A percentile compares a stretch with the other conserved stretches of the same genome.
phyloP scores from a whole-genome alignment of 2,113 vertebrate genomes.

The Halichoeres trimaculatus region DNA sequence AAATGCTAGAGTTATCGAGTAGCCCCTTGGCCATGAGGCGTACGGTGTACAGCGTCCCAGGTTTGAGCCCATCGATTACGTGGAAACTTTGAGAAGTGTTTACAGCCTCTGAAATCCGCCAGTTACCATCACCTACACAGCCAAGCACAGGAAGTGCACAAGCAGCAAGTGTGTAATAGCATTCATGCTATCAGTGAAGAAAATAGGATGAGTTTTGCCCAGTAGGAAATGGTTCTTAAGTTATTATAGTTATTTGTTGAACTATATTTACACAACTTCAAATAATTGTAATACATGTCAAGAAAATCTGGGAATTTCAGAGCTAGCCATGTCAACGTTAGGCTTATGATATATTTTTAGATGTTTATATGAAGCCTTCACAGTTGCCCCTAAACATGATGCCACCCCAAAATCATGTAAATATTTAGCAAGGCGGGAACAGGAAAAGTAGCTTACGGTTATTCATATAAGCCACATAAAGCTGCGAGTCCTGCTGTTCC shows the following conservation, averaged over 20 bases:
- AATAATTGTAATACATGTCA: constrained; percentile 4
- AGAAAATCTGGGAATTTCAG: constrained; percentile 4
- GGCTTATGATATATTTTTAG: constrained; percentile 34
- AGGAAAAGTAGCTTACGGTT: constrained; percentile 82
- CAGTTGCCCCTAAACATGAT: constrained; percentile 39
- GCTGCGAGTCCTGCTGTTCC: constrained; percentile 75
- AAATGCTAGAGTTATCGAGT: constrained; percentile 94
- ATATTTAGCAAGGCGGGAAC: constrained; percentile 34
- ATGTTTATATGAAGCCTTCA: constrained; percentile 45
- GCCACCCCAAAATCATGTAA: constrained; percentile 34
- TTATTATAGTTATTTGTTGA: background rate
- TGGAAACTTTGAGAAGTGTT: constrained; percentile 90
- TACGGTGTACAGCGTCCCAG: constrained; percentile 89
- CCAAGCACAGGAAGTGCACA: constrained; percentile 83
- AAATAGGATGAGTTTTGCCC: constrained; percentile 11
- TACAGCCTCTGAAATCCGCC: constrained; percentile 88
- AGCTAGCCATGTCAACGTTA: constrained; percentile 10
- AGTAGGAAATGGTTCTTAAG: background rate
- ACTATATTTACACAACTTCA: constrained; percentile 20
- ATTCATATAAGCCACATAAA: constrained; percentile 85
- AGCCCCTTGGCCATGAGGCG: constrained; percentile 91
- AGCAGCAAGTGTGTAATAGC: constrained; percentile 67
- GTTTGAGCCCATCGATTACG: constrained; percentile 88
- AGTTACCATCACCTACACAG: constrained; percentile 89
- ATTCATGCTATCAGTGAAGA: constrained; percentile 21